phyloP scores from a whole-genome alignment of 2,113 vertebrate genomes.

The Stomatorhinus ivindoensis region DNA sequence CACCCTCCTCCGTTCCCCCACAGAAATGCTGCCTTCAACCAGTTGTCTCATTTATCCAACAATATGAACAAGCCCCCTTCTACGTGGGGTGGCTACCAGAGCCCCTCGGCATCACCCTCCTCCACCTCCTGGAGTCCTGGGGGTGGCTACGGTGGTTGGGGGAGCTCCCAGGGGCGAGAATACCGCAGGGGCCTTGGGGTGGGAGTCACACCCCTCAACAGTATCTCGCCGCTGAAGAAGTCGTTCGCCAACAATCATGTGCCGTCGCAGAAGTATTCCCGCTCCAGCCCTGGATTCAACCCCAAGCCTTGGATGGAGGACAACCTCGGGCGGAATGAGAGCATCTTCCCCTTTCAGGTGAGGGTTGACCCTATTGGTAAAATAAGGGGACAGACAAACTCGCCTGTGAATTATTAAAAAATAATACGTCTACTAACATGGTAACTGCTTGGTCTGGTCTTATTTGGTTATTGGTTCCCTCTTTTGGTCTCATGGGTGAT shows the following conservation, averaged over 20 bases:
- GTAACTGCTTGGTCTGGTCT: slow-evolving; percentile 15
- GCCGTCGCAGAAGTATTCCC: slow-evolving; percentile 87
- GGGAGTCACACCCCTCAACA: slow-evolving; percentile 87
- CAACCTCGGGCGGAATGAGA: slow-evolving; percentile 82
- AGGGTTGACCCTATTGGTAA: slow-evolving; percentile 35
- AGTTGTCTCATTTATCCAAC: slow-evolving; percentile 88
- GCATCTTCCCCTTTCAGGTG: slow-evolving; percentile 96
- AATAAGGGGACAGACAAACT: neutral
- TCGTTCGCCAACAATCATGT: slow-evolving; percentile 95
- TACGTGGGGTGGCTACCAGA: slow-evolving; percentile 98
- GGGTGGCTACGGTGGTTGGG: slow-evolving; percentile 88
- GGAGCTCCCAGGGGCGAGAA: slow-evolving; percentile 89
- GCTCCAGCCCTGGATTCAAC: slow-evolving; percentile 88
- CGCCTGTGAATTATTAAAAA: neutral
- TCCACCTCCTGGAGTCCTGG: slow-evolving; percentile 92
- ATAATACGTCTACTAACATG: neutral
- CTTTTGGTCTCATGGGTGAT: slow-evolving; percentile 25
- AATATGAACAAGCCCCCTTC: slow-evolving; percentile 92
- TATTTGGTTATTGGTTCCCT: slow-evolving; percentile 29
- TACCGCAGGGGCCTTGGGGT: slow-evolving; percentile 87
- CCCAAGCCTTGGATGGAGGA: slow-evolving; percentile 97
- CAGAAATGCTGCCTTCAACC: slow-evolving; percentile 90
- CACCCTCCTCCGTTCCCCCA: slow-evolving; percentile 91
- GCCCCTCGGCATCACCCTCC: slow-evolving; percentile 83
- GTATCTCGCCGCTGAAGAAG: slow-evolving; percentile 96